Conservation (phyloP, 2,888 invertebrate species). For the Dione juno region DNA sequence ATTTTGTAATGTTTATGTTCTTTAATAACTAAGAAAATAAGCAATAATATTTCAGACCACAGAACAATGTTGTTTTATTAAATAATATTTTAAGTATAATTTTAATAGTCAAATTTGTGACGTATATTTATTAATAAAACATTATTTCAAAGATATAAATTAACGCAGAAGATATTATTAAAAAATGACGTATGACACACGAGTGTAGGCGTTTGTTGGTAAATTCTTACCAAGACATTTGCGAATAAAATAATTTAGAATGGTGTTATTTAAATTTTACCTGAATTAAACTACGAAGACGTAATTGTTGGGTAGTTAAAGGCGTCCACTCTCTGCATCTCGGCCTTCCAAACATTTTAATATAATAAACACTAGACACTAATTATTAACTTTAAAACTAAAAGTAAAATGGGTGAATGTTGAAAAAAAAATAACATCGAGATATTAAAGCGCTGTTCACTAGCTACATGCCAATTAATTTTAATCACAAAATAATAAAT, state of each 20-base stretch:
- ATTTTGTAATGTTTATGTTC: constrained; percentile 5
- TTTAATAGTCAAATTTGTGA: neutral
- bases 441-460: constrained; percentile 4
- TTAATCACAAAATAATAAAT: constrained; percentile 49
- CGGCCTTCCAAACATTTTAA: constrained; percentile 84
- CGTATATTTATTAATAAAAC: neutral
- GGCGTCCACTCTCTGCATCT: constrained; percentile 92
- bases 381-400: constrained; percentile 30
- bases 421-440: constrained; percentile 26
- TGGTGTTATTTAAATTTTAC: constrained; percentile 63
- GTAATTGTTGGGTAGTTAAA: constrained; percentile 91
- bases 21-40: constrained; percentile 1
- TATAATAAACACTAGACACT: constrained; percentile 45
- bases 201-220: constrained; percentile 68
- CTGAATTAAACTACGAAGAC: constrained; percentile 91
- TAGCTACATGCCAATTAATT: constrained; percentile 21
- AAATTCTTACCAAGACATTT: constrained; percentile 49
- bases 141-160: neutral
- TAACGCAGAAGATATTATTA: constrained; percentile 11
- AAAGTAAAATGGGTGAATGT: constrained; percentile 4
- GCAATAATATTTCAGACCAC: neutral
- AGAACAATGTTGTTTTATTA: neutral
- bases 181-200: constrained; percentile 35
- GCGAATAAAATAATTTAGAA: neutral
- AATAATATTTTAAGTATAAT: neutral